Conservation (phyloP, 92 coral and sea anemone genomes). For the Virgularia gustaviana region DNA sequence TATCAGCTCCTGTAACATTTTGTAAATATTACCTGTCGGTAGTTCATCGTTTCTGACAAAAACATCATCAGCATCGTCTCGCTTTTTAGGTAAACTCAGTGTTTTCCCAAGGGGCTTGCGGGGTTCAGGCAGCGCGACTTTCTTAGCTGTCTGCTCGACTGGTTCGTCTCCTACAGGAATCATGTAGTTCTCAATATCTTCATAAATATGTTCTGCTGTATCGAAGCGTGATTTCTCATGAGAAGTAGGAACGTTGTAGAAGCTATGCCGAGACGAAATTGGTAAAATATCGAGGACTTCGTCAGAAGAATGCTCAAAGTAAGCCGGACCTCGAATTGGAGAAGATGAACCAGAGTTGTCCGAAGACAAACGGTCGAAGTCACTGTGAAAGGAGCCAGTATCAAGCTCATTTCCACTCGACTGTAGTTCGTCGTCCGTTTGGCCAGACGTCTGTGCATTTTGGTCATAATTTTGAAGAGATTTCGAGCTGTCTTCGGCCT, state of each 20-base stretch:
- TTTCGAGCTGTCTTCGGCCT: neutral
- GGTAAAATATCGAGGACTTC: constrained; percentile 31
- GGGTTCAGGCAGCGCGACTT: neutral
- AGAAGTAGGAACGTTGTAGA: constrained; percentile 14
- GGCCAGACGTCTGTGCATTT: neutral
- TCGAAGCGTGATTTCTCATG: constrained; percentile 2
- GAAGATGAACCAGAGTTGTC: constrained; percentile 29
- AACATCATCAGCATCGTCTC: constrained; percentile 8
- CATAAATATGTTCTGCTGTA: constrained; percentile 33
- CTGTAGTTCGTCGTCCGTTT: neutral
- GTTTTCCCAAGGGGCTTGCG: constrained; percentile 1
- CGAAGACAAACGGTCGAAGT: constrained; percentile 12
- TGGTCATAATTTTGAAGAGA: neutral
- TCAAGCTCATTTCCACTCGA: constrained; percentile 32
- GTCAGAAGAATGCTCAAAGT: constrained; percentile 1
- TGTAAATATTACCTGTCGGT: constrained; percentile 6
- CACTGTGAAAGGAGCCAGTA: no score
- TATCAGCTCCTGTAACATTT: neutral
- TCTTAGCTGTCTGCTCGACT: neutral
- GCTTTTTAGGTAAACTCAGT: neutral
- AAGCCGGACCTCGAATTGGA: neutral
- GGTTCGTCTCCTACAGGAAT: neutral
- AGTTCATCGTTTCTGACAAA: neutral
- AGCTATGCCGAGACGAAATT: neutral
- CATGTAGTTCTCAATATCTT: constrained; percentile 9